phyloP scores from a whole-genome alignment of 2,113 vertebrate species.

The Corythornis cristatus region DNA sequence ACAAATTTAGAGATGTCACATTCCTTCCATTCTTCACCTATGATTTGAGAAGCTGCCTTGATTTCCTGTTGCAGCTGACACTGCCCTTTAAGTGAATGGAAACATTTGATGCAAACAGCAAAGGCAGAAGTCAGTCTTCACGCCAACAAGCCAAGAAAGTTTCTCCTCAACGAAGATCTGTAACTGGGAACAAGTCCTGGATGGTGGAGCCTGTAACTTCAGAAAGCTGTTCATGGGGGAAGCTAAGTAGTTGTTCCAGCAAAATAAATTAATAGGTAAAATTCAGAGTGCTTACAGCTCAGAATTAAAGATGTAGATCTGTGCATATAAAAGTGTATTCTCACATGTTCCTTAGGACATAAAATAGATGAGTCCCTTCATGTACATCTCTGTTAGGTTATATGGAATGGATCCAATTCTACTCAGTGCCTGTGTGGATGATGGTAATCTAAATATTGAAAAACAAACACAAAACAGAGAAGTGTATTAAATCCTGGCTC shows the following conservation, averaged over 20 bases:
- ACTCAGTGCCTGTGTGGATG: not conserved
- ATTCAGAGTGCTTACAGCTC: not conserved
- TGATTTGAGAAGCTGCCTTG: conserved; percentile 66
- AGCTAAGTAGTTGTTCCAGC: not conserved
- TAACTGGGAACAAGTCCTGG: not conserved
- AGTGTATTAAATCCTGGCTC: not conserved
- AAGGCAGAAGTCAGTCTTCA: conserved; percentile 6
- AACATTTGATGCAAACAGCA: conserved; percentile 44
- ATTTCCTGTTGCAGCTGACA: conserved; percentile 71
- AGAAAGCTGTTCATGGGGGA: not conserved
- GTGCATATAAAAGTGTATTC: not conserved
- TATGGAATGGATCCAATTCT: not conserved
- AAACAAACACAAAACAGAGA: conserved; percentile 36
- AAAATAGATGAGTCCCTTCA: not conserved
- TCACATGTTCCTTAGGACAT: not conserved
- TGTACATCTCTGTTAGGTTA: not conserved
- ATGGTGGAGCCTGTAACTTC: not conserved
- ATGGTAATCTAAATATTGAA: conserved; percentile 1
- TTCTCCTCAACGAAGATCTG: not conserved
- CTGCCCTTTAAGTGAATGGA: conserved; percentile 65
- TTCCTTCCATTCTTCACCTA: conserved; percentile 68
- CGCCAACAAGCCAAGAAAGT: not conserved
- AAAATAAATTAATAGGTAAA: not conserved
- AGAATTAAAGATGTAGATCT: not conserved
- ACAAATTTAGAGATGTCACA: conserved; percentile 69